phyloP scores from a whole-genome alignment of 1,140 invertebrate genomes.

The Drosophila littoralis region DNA sequence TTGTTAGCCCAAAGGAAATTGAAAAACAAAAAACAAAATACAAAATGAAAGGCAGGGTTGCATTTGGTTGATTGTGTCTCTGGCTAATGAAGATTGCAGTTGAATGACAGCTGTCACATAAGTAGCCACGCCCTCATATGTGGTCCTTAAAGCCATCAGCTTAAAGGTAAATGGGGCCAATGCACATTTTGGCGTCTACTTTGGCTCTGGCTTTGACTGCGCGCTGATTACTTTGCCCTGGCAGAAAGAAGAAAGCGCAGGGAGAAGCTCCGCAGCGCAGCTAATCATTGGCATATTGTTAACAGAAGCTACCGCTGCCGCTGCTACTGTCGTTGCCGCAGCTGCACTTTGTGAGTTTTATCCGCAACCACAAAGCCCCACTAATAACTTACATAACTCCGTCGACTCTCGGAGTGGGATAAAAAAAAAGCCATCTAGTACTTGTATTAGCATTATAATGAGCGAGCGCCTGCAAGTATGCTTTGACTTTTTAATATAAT shows the following conservation, averaged over 20 bases:
- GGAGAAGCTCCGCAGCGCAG: constrained; percentile 9
- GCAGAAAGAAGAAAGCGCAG: constrained; percentile 4
- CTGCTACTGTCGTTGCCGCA: constrained; percentile 18
- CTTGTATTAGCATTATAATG: constrained; percentile 71
- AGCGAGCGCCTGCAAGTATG: constrained; percentile 62
- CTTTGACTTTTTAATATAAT: constrained; percentile 56
- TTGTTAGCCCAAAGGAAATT: constrained; percentile 26
- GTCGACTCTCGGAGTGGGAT: constrained; percentile 8
- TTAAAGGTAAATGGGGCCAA: constrained; percentile 49
- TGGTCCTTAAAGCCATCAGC: constrained; percentile 10
- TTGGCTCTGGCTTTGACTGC: constrained; percentile 12
- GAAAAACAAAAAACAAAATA: constrained; percentile 14
- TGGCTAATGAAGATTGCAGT: constrained; percentile 71
- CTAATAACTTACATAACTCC: constrained; percentile 76
- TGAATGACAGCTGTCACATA: constrained; percentile 51
- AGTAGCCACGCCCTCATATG: not conserved
- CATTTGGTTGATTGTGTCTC: constrained; percentile 74
- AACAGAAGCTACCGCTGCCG: constrained; percentile 23
- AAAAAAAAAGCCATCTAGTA: not conserved
- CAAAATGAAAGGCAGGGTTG: constrained; percentile 10
- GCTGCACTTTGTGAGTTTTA: constrained; percentile 23
- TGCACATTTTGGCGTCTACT: constrained; percentile 34
- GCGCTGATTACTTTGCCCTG: constrained; percentile 38
- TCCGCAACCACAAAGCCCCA: constrained; percentile 47
- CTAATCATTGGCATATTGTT: constrained; percentile 73